Conservation (phyloP, 1,140 invertebrate genomes). For the Drosophila kikkawai region DNA sequence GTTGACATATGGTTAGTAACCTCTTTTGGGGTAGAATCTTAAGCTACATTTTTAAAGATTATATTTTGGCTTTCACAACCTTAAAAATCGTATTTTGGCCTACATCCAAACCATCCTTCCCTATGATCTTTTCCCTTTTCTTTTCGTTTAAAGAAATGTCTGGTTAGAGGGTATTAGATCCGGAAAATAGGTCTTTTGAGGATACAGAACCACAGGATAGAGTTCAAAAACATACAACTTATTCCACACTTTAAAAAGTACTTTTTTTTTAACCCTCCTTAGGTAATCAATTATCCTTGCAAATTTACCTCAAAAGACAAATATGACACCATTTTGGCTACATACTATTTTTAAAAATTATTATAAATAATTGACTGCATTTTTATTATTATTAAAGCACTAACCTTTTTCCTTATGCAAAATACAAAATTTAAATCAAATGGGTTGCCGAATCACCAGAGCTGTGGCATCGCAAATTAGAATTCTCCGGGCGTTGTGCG, state of each 20-base stretch:
- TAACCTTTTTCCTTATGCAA: background rate
- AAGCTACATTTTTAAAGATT: background rate
- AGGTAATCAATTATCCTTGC: no score
- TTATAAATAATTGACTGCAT: background rate
- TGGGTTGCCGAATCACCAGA: conserved; percentile 20
- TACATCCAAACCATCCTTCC: background rate
- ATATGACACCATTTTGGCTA: no score
- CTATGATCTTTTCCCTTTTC: background rate
- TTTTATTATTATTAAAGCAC: background rate
- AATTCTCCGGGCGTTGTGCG: conserved; percentile 14
- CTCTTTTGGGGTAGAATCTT: background rate
- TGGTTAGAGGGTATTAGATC: background rate
- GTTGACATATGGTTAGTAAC: background rate
- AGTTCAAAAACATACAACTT: no score
- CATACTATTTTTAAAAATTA: no score
- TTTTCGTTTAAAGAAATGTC: background rate
- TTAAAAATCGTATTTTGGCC: background rate
- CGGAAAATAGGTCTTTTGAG: no score
- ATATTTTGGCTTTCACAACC: background rate
- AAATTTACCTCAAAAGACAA: no score
- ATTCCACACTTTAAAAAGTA: no score
- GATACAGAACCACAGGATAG: no score
- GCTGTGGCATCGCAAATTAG: conserved; percentile 21
- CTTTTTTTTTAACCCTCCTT: no score
- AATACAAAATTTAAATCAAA: conserved; percentile 27